These are phyloP conservation scores for Protomyctophum bolini DNA, from an alignment of 2,113 vertebrate genomes.

Conservation along the genomic window DNA sequence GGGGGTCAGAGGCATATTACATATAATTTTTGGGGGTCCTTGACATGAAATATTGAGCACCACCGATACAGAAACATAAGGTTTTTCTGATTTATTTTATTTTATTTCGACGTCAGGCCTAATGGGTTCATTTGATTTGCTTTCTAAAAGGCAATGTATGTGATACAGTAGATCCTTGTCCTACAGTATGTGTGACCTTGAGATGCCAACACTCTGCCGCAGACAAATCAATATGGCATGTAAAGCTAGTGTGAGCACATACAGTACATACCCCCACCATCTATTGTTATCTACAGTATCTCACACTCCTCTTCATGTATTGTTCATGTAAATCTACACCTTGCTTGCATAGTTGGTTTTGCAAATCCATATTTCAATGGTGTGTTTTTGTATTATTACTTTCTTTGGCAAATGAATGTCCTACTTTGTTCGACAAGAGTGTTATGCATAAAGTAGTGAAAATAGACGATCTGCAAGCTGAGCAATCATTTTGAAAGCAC, in stretches of 20 bases:
- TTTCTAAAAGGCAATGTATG: background rate
- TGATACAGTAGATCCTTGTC: slow-evolving; percentile 11
- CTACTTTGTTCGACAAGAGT: background rate
- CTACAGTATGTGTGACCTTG: slow-evolving; percentile 8
- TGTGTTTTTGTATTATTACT: background rate
- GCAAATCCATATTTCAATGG: too few species aligned
- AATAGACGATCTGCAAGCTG: background rate
- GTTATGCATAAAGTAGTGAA: too few species aligned
- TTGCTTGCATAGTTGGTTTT: too few species aligned
- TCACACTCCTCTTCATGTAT: background rate
- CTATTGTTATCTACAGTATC: background rate
- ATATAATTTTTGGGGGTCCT: too few species aligned
- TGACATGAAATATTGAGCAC: too few species aligned
- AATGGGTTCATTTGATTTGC: slow-evolving; percentile 29
- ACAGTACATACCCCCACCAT: too few species aligned
- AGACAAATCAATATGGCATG: slow-evolving; percentile 10
- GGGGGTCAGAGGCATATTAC: too few species aligned
- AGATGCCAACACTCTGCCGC: slow-evolving; percentile 1
- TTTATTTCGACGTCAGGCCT: too few species aligned
- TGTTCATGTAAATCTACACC: background rate
- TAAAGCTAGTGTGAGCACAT: background rate
- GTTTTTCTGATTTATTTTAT: too few species aligned
- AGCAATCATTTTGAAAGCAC: slow-evolving; percentile 18
- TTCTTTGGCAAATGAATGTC: background rate
- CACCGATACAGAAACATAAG: too few species aligned